Conservation (phyloP, 2,888 invertebrate species). For the Blomia tropicalis region DNA sequence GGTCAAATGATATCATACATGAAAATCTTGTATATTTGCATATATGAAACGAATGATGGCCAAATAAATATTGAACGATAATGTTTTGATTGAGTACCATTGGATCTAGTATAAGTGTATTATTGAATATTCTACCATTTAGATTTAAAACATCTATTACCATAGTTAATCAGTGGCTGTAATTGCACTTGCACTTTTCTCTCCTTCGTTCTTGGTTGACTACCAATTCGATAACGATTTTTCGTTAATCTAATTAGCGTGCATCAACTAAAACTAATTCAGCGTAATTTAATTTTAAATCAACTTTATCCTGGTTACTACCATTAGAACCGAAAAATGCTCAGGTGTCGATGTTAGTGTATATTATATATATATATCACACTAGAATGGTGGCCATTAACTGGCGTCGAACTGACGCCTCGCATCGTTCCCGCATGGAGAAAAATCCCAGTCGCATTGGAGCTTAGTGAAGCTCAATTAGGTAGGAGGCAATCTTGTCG, state of each 20-base stretch:
- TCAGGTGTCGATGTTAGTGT: constrained; percentile 14
- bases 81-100: constrained; percentile 3
- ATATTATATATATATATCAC: too few species aligned
- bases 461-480: constrained; percentile 14
- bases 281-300: constrained; percentile 1
- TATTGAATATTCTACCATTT: neutral
- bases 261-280: neutral
- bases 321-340: neutral
- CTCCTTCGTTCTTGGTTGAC: neutral
- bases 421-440: too few species aligned
- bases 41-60: neutral
- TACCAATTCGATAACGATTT: neutral
- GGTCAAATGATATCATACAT: too few species aligned
- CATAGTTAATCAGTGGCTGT: neutral
- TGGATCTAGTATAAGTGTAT: neutral
- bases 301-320: too few species aligned
- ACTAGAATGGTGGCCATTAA: neutral
- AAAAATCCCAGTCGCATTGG: neutral
- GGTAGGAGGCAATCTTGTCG: neutral
- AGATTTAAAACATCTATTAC: neutral
- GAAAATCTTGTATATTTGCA: too few species aligned
- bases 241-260: constrained; percentile 2
- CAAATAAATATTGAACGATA: constrained; percentile 5
- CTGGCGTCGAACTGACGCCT: neutral
- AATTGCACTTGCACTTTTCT: neutral